Conservation (phyloP, 2,888 invertebrate species). For the Rosalia funebris region DNA sequence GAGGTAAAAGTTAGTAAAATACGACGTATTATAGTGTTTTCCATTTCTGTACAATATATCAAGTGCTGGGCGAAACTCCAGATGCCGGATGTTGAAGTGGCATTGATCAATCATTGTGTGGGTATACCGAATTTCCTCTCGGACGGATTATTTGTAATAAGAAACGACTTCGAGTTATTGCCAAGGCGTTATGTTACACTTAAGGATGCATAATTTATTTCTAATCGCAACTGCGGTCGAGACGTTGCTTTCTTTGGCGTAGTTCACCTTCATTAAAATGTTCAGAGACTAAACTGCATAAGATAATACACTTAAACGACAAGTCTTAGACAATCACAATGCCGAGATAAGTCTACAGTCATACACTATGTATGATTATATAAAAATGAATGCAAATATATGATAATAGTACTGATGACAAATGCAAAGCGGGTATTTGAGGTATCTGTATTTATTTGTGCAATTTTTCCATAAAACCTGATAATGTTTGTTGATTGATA, state of each 20-base stretch:
- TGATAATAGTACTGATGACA: neutral
- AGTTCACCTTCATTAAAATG: conserved; percentile 3
- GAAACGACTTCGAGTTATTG: conserved; percentile 1
- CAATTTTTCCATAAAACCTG: no score
- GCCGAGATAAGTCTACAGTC: neutral
- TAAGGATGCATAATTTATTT: conserved; percentile 13
- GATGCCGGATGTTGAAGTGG: neutral
- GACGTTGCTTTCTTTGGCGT: conserved; percentile 1
- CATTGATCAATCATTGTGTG: conserved; percentile 5
- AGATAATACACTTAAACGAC: conserved; percentile 6
- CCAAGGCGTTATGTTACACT: conserved; percentile 4
- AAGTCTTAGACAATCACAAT: conserved; percentile 6
- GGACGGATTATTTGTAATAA: neutral
- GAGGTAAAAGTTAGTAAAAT: no score
- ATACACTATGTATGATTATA: neutral
- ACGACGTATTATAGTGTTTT: no score
- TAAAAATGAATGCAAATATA: neutral
- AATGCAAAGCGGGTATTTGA: neutral
- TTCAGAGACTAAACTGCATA: neutral
- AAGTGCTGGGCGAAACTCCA: neutral
- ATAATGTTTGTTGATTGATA: no score
- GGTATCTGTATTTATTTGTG: no score
- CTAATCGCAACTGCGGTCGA: neutral
- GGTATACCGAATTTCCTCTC: conserved; percentile 8
- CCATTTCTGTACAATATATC: neutral